phyloP scores from a whole-genome alignment of 2,797 vertebrate genomes.

The Ibycter americanus region DNA sequence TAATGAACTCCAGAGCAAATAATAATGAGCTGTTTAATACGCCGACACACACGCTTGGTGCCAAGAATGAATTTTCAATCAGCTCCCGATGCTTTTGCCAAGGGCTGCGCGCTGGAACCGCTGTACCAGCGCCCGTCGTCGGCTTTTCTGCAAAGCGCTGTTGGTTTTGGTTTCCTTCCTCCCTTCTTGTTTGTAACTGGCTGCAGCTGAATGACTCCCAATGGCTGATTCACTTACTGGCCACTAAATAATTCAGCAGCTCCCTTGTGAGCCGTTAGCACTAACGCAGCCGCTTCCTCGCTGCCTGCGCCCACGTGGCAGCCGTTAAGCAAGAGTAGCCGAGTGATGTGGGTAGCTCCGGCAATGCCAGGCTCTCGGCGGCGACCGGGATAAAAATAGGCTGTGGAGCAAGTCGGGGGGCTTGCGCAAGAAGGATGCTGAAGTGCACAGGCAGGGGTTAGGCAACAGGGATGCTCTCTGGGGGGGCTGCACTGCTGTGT shows the following conservation, averaged over 20 bases:
- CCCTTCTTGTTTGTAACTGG: neutral
- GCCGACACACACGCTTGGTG: neutral
- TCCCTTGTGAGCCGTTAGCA: slow-evolving; percentile 17
- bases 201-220: slow-evolving; percentile 56
- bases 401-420: neutral
- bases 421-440: neutral
- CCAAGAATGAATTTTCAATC: slow-evolving; percentile 17
- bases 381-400: slow-evolving; percentile 8
- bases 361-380: neutral
- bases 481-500: fast-evolving
- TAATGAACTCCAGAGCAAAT: slow-evolving; percentile 65
- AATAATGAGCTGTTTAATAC: slow-evolving; percentile 71
- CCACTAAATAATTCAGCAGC: slow-evolving; percentile 61
- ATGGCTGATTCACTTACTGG: slow-evolving; percentile 53
- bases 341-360: neutral
- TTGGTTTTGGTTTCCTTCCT: slow-evolving; percentile 54
- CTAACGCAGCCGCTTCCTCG: neutral
- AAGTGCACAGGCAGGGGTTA: fast-evolving
- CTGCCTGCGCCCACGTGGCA: slow-evolving; percentile 7
- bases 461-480: neutral
- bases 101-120: neutral
- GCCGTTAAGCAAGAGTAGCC: neutral
- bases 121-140: neutral
- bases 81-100: slow-evolving; percentile 19
- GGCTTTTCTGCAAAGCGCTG: neutral